Percentiles rank a stretch among this genome's conserved stretches.
Conservation (phyloP, 37 sponge, comb jelly and placozoan species). For the Petrosia ficiformis region DNA sequence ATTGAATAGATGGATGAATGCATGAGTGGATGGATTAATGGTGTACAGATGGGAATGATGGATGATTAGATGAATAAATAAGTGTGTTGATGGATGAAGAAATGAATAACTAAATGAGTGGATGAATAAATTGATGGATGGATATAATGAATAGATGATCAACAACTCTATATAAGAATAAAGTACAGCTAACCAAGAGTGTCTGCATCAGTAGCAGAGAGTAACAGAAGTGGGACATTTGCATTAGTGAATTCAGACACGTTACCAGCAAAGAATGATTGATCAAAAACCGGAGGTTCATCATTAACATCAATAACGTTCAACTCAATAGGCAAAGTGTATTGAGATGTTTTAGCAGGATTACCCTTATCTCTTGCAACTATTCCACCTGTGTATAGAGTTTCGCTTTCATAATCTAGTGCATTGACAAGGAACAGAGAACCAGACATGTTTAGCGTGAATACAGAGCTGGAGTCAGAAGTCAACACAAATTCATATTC, state of each 20-base stretch:
- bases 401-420: not conserved
- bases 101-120: too few relatives aligned
- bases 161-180: not conserved
- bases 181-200: slow-evolving; percentile 8
- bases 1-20: too few relatives aligned
- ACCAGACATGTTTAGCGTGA: not conserved
- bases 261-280: slow-evolving; percentile 1
- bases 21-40: too few relatives aligned
- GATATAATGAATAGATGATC: too few relatives aligned
- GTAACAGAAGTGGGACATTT: slow-evolving; percentile 2
- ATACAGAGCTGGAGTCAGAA: not conserved
- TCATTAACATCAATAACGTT: slow-evolving; percentile 27
- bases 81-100: too few relatives aligned
- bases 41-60: too few relatives aligned
- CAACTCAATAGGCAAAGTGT: not conserved
- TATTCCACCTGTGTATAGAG: not conserved
- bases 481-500: not conserved
- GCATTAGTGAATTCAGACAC: slow-evolving; percentile 24
- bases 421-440: not conserved
- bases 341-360: not conserved
- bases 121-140: too few relatives aligned
- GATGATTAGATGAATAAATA: too few relatives aligned
- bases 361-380: not conserved
- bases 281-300: slow-evolving; percentile 20
- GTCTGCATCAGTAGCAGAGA: slow-evolving; percentile 29